phyloP scores from a whole-genome alignment of 2,113 vertebrate species.

The Clarias macrocephalus region DNA sequence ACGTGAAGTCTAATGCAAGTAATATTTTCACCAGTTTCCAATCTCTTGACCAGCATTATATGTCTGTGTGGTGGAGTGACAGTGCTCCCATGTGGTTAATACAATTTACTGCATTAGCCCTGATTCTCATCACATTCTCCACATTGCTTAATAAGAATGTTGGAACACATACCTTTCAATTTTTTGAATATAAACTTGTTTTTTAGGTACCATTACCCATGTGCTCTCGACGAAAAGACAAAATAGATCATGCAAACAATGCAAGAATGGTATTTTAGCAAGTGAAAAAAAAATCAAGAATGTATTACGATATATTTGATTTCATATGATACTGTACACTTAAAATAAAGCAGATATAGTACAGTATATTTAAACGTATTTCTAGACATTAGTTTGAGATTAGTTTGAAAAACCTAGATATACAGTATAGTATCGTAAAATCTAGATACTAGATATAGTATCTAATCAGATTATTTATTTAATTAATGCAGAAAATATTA shows the following conservation, averaged over 20 bases:
- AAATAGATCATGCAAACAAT: not conserved
- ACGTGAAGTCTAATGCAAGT: not conserved
- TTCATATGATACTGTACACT: not conserved
- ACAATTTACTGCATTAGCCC: not conserved
- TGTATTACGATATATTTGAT: not conserved
- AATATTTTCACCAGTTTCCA: not conserved
- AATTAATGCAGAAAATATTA: too few species aligned
- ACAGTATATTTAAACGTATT: not conserved
- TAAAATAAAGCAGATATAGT: not conserved
- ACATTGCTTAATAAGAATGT: too few species aligned
- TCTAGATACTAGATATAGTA: too few species aligned
- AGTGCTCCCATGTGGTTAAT: constrained; percentile 46
- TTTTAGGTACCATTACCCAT: not conserved
- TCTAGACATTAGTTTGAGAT: not conserved
- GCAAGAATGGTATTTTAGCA: not conserved
- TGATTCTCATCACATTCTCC: not conserved
- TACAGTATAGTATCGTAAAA: too few species aligned
- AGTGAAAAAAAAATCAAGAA: not conserved
- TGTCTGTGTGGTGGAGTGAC: constrained; percentile 33
- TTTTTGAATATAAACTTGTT: not conserved
- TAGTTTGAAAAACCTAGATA: not conserved
- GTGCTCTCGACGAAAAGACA: not conserved
- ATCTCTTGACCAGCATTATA: not conserved
- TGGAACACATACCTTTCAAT: not conserved
- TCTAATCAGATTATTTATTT: too few species aligned